Evolutionary conservation across 1,140 invertebrate species (phyloP).

Genomic region (Panulirus ornatus): DNA sequence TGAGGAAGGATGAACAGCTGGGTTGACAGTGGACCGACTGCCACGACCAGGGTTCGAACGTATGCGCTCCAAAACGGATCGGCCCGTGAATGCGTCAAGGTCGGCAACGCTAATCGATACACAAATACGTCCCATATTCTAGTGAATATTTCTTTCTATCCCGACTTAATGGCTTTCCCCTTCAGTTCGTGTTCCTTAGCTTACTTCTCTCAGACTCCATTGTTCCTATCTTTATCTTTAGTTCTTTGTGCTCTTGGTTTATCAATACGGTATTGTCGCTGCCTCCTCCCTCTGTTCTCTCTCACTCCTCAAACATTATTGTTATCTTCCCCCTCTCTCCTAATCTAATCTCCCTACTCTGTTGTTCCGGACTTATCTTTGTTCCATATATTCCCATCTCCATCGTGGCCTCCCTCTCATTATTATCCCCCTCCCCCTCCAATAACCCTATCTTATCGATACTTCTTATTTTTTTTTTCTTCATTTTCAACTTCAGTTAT

Average conservation of each 20-base stretch:
- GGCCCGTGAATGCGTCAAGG: no score
- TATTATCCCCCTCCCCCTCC: conserved; percentile 2
- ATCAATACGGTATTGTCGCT: background rate
- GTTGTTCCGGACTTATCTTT: background rate
- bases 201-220: background rate
- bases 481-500: no score
- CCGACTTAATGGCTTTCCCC: background rate
- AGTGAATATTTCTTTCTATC: background rate
- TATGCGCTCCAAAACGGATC: no score
- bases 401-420: background rate
- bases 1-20: no score
- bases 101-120: no score
- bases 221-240: background rate
- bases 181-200: background rate
- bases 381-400: background rate
- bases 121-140: no score
- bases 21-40: no score
- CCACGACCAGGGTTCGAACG: no score
- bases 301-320: background rate
- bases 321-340: background rate
- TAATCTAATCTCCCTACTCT: background rate
- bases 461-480: background rate
- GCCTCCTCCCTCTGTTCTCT: background rate
- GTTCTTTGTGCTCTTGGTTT: background rate
- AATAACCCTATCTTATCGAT: background rate